Conservation (phyloP, 2,888 invertebrate species). For the Zootermopsis nevadensis region DNA sequence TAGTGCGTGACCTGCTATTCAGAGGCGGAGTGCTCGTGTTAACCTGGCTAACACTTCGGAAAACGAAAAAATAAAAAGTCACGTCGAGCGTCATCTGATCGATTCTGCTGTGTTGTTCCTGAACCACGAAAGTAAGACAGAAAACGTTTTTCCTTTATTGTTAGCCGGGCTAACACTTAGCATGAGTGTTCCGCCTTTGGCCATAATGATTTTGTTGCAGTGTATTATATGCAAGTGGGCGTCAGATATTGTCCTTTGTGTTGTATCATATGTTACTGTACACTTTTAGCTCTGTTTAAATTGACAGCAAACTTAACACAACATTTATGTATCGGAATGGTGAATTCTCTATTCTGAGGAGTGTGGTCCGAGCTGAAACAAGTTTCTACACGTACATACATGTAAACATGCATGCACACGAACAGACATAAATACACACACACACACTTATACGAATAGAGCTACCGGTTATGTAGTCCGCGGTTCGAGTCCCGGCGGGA, state of each 20-base stretch:
- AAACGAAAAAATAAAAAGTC: too few relatives aligned
- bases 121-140: too few relatives aligned
- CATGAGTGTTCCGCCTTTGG: neutral
- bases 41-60: too few relatives aligned
- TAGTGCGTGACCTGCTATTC: neutral
- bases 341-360: neutral
- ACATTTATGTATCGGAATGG: neutral
- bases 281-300: neutral
- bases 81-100: too few relatives aligned
- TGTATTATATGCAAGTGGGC: neutral
- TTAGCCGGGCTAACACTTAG: too few relatives aligned
- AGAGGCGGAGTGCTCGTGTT: too few relatives aligned
- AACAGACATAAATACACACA: neutral
- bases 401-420: neutral
- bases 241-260: neutral
- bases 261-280: neutral
- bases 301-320: neutral
- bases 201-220: neutral
- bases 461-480: neutral
- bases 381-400: too few relatives aligned
- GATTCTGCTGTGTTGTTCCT: too few relatives aligned
- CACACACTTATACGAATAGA: neutral
- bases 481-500: slow-evolving; percentile 24
- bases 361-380: too few relatives aligned
- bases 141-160: too few relatives aligned